Conservation (phyloP, 1,140 invertebrate species). For the Dendrolimus kikuchii region DNA sequence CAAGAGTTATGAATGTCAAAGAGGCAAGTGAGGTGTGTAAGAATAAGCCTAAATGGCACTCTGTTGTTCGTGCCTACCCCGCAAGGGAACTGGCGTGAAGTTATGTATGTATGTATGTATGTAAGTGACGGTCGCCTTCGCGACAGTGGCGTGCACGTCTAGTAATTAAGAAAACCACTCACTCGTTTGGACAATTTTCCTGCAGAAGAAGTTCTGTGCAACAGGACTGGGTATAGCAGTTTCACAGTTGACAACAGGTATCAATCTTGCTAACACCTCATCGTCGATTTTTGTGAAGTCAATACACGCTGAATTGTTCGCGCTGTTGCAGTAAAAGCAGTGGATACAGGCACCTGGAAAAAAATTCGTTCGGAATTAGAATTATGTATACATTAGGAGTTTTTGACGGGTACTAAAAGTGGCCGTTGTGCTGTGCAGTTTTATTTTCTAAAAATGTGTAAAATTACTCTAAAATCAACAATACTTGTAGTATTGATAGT, state of each 20-base stretch:
- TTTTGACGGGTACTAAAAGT: not conserved
- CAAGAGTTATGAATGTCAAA: too few relatives aligned
- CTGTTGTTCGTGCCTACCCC: too few relatives aligned
- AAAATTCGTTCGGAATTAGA: not conserved
- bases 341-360: slow-evolving; percentile 41
- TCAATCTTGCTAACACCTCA: slow-evolving; percentile 33
- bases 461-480: too few relatives aligned
- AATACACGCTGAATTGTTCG: slow-evolving; percentile 60
- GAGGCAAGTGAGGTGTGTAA: too few relatives aligned
- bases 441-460: too few relatives aligned
- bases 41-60: too few relatives aligned
- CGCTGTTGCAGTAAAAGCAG: slow-evolving; percentile 68
- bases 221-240: slow-evolving; percentile 35
- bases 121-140: too few relatives aligned
- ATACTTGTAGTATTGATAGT: too few relatives aligned
- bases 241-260: slow-evolving; percentile 50
- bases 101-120: too few relatives aligned
- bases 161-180: slow-evolving; percentile 14
- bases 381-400: not conserved
- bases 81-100: too few relatives aligned
- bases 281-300: slow-evolving; percentile 39
- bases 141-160: too few relatives aligned
- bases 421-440: too few relatives aligned
- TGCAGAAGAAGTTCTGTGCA: slow-evolving; percentile 49
- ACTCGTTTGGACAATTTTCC: slow-evolving; percentile 63